Evolutionary conservation across 2,797 vertebrate species (phyloP).

Genomic region (Pterois miles): DNA sequence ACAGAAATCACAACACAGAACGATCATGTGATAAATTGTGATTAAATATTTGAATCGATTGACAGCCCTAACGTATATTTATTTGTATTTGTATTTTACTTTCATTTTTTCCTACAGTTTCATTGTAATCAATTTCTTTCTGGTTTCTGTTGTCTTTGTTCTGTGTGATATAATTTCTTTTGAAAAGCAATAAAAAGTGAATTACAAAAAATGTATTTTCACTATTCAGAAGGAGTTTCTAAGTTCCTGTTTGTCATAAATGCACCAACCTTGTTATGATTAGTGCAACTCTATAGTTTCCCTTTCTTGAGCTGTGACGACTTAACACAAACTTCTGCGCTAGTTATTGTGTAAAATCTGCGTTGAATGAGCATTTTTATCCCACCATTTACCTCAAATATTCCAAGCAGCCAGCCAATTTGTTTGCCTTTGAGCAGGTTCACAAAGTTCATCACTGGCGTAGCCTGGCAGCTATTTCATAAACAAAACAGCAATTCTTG

Average conservation of each 20-base stretch:
- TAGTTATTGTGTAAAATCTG: neutral
- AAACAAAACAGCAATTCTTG: neutral
- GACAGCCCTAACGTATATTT: too few relatives aligned
- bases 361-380: neutral
- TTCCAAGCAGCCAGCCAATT: neutral
- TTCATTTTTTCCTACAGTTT: too few relatives aligned
- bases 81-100: too few relatives aligned
- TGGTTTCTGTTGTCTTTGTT: too few relatives aligned
- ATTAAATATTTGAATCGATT: too few relatives aligned
- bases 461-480: neutral
- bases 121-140: too few relatives aligned
- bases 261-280: neutral
- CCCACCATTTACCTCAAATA: neutral
- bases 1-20: too few relatives aligned
- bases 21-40: too few relatives aligned
- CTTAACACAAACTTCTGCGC: neutral
- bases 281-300: neutral
- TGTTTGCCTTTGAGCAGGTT: neutral
- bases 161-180: too few relatives aligned
- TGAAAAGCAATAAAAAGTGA: too few relatives aligned
- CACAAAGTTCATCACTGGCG: neutral
- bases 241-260: too few relatives aligned
- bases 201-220: too few relatives aligned
- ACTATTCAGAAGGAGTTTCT: neutral
- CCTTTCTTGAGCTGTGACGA: neutral